These are phyloP conservation scores for Crotophaga sulcirostris DNA, from an alignment of 2,113 vertebrate species.

Conservation along the genomic window DNA sequence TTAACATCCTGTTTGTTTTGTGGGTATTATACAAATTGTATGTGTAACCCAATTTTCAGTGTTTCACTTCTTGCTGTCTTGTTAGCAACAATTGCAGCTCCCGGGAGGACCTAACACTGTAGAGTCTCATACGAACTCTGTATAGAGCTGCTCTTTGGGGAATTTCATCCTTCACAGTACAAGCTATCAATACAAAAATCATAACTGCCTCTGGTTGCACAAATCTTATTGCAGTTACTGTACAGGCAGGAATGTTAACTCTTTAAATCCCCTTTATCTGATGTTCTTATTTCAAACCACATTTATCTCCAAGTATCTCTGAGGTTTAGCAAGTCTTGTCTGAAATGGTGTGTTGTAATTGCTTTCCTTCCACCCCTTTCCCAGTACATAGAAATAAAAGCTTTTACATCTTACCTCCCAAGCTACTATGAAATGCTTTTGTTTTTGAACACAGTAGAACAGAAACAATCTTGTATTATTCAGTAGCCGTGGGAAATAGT, in stretches of 20 bases:
- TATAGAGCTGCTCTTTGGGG: background rate
- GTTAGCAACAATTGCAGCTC: constrained; percentile 34
- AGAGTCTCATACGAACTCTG: background rate
- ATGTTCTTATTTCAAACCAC: background rate
- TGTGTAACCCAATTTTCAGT: background rate
- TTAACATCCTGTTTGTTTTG: background rate
- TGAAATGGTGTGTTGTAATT: background rate
- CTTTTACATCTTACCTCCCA: constrained; percentile 46
- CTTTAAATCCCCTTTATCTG: constrained; percentile 7
- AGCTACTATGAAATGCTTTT: constrained; percentile 48
- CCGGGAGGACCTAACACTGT: background rate
- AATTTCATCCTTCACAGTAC: constrained; percentile 20
- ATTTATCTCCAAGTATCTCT: background rate
- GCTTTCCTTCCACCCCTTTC: background rate
- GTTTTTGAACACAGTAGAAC: constrained; percentile 26
- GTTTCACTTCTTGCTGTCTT: background rate
- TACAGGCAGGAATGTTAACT: background rate
- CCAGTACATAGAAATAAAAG: background rate
- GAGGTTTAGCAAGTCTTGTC: background rate
- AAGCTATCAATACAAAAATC: constrained; percentile 20
- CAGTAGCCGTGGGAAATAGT: constrained; percentile 56
- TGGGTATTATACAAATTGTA: background rate
- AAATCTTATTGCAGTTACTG: background rate
- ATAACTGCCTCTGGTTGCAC: background rate
- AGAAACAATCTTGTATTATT: constrained; percentile 59